phyloP scores from a whole-genome alignment of 2,113 vertebrate species.

The Rissa tridactyla region DNA sequence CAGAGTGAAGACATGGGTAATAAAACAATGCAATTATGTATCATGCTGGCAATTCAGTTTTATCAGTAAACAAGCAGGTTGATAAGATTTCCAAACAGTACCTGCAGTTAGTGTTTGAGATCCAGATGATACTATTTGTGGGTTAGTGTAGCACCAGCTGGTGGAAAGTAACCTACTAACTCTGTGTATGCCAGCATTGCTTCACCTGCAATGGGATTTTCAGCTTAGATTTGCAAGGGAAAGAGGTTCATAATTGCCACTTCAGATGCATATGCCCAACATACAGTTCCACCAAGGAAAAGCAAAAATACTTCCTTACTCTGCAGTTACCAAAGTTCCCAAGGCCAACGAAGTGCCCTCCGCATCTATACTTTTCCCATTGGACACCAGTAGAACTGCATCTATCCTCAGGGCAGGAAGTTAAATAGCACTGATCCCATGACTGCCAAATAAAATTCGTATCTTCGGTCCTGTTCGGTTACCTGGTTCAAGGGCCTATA shows the following conservation, averaged over 20 bases:
- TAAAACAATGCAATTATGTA: neutral
- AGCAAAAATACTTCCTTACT: neutral
- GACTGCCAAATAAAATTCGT: neutral
- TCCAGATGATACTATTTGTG: neutral
- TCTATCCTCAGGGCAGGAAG: neutral
- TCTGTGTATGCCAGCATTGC: neutral
- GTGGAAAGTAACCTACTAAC: neutral
- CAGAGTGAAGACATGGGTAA: neutral
- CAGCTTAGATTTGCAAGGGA: neutral
- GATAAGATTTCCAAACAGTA: neutral
- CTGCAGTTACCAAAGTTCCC: neutral
- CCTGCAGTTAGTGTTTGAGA: neutral
- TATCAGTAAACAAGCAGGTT: neutral
- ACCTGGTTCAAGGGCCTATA: neutral
- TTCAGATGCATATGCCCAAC: neutral
- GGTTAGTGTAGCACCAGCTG: neutral
- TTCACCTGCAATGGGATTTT: neutral
- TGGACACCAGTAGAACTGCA: neutral
- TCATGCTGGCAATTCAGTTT: neutral
- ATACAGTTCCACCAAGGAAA: neutral
- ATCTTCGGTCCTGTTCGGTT: neutral
- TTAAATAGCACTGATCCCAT: neutral
- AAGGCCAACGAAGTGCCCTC: neutral
- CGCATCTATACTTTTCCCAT: neutral
- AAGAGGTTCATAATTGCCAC: neutral